Conservation (phyloP, 1,140 invertebrate genomes). For the Tribolium castaneum region DNA sequence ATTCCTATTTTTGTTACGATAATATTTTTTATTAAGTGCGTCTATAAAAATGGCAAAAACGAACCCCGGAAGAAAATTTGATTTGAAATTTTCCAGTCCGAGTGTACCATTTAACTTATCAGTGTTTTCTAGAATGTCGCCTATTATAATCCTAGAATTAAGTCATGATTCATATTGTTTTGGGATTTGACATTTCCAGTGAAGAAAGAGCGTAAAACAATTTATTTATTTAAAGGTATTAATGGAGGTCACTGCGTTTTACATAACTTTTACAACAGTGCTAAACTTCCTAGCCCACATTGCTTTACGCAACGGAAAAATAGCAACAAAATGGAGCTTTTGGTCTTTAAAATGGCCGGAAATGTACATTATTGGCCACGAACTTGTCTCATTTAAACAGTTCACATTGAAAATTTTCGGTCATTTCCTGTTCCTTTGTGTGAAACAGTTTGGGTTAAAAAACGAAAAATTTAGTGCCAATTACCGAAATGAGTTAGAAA, state of each 20-base stretch:
- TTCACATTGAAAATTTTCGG: not conserved
- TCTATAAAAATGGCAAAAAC: not conserved
- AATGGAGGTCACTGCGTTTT: conserved; percentile 10
- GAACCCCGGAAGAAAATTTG: not conserved
- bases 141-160: not conserved
- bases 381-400: not conserved
- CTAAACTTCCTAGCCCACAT: not conserved
- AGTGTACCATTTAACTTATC: too few relatives aligned
- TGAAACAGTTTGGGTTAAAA: too few relatives aligned
- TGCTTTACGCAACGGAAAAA: not conserved
- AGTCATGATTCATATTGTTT: not conserved
- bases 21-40: conserved; percentile 18
- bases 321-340: not conserved
- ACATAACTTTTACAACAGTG: conserved; percentile 6
- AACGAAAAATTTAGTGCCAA: too few relatives aligned
- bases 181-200: not conserved
- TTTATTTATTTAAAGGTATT: not conserved
- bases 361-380: not conserved
- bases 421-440: not conserved
- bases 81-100: not conserved
- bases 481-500: not conserved
- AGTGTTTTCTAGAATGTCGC: not conserved
- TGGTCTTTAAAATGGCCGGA: not conserved
- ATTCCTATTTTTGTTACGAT: conserved; percentile 30
- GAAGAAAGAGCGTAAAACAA: not conserved